Base-by-base conservation (phyloP, 2,113 vertebrate genomes). In the Sceloporus tristichus region DNA sequence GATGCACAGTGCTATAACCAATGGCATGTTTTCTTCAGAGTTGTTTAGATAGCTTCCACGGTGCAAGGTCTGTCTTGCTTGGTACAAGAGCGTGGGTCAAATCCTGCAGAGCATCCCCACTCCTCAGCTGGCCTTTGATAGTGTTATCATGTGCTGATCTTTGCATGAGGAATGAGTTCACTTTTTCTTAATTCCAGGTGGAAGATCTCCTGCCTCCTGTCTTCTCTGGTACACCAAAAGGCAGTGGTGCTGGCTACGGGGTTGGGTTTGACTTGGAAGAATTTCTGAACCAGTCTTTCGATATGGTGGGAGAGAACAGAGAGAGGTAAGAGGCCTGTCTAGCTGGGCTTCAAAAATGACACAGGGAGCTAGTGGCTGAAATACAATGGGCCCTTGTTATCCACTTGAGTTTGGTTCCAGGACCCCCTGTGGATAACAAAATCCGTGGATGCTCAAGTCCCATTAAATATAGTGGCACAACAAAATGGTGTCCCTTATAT, bases 181-280 rank as follows among this genome's bases (percentile, higher is more conserved):
- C 70, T 62, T 25, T 34, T 59, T 66, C 13, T 0, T 78, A 71
- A 5, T 87, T 75, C 42, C 95, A 99, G 98, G 98, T 99, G 80
- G 98, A 98, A 76, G 98, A 99, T 21, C 95, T 98, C 70, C 92
- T 99, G 90, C 98, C 98, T 1, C 98, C 98, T 0, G 97, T 98
- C 82, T 98, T 99, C 91, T 98, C 98, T 0, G 97, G 98, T 90
- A 99, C 98, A 5, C 98, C 98, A 1, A 98, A 98, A 94, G 98
- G 98, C 92, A 98, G 98, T 19, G 98, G 98, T 3, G 98, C 98
- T 4, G 98, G 98, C 25, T 98, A 98, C 0, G 98, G 98, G 0
- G 97, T 99, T 66, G 98, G 98, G 85, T 98, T 98, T 81, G 98
- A 98, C 91, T 96, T 98, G 79, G 98, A 98, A 79, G 98, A 98